Percentiles rank a stretch among this genome's conserved stretches.
These are phyloP conservation scores for Trachythela sp. DNA, from an alignment of 64 coral and sea anemone genomes.

Conservation along the genomic window DNA sequence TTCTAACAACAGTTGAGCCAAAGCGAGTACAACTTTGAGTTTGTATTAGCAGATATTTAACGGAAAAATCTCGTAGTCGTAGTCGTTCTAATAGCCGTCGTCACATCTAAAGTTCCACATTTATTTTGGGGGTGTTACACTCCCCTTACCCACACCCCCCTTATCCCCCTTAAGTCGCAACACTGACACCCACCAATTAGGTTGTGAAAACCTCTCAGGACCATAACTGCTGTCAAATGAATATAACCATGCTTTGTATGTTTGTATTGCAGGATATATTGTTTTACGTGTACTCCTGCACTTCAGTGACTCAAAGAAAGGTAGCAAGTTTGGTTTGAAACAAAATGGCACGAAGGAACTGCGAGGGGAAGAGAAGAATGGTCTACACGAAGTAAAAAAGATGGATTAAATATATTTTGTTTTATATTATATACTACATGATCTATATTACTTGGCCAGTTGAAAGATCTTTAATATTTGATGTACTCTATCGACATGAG, in stretches of 20 bases:
- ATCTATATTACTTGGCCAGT: too few relatives aligned
- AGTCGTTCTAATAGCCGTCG: too few relatives aligned
- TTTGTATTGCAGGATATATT: slow-evolving; percentile 61
- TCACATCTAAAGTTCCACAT: not conserved
- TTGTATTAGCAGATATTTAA: too few relatives aligned
- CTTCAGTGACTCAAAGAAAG: slow-evolving; percentile 96
- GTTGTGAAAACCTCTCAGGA: not conserved
- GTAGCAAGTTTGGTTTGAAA: slow-evolving; percentile 90
- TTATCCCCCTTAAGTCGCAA: too few relatives aligned
- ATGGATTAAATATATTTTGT: too few relatives aligned
- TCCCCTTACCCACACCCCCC: too few relatives aligned
- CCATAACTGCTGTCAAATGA: not conserved
- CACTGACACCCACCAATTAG: not conserved
- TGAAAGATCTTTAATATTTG: too few relatives aligned
- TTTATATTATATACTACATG: too few relatives aligned
- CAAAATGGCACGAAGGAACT: not conserved
- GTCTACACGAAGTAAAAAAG: not conserved
- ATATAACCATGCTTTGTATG: not conserved
- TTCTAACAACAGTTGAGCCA: too few relatives aligned
- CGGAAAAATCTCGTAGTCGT: too few relatives aligned
- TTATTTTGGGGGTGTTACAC: not conserved
- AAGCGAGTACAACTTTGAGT: too few relatives aligned
- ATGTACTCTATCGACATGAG: too few relatives aligned
- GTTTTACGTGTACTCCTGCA: slow-evolving; percentile 66
- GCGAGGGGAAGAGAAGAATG: not conserved